Evolutionary conservation across 2,888 invertebrate species (phyloP), one percentile per base, ranked within the genome.

Genomic region (Chloroclystis v-ata): DNA sequence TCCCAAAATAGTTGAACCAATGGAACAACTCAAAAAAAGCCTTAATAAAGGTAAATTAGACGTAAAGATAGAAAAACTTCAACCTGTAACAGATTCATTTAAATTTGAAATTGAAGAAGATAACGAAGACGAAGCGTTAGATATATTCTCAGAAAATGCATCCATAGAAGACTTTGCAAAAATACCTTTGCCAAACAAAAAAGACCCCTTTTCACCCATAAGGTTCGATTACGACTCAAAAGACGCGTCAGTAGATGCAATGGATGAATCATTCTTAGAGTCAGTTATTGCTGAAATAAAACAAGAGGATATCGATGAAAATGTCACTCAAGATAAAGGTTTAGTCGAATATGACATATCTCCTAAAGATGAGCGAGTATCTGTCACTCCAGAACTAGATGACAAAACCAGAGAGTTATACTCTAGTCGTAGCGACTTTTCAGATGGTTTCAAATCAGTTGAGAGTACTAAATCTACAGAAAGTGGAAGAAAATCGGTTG

Each of bases 201-300:
- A 65, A 29, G 61, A 65, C 0, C 35, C 62, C 0, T 75, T 67
- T 28, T 75, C 80, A 0, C 71, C 69, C 10, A 59, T 69, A 28
- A 73, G 69, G 37, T 70, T 69, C 12, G 75, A 78, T 28, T 72
- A 67, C 20, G 70, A 71, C n/a, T 62, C 63, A 1, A 79, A 78
- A 53, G 80, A 78, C 41, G 54, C 57, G 1, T 72, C 77, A 1
- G 63, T 69, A 3, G 82, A 82, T 13, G 77, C 69, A 2, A 59
- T 77, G 28, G 84, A 86, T 24, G 87, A 86, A 32, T 79, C 69
- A 0, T 87, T 87, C 52, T 60, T 87, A 28, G 87, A 87, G 59
- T 83, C 86, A 0, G 78, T 87, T 1, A 85, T 87, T 32, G 84
- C 83, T 49, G 87, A 87, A 56, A 84, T 87, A 4, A 85, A 85